Conservation (phyloP, 2,888 invertebrate genomes). For the Amphipoea lucens region DNA sequence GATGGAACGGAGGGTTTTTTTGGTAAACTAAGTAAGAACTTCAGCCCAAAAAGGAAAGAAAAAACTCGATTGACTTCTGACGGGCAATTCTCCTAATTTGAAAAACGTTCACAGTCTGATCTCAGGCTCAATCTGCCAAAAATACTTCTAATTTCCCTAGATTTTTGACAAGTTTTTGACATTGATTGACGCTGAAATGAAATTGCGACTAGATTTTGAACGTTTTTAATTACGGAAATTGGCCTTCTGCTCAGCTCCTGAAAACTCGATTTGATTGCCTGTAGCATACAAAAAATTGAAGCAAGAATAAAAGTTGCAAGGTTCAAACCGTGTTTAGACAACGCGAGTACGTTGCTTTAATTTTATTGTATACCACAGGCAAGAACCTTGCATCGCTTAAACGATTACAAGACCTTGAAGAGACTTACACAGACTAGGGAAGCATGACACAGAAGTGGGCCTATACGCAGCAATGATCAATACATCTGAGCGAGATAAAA, state of each 20-base stretch:
- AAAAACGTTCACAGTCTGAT: no score
- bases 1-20: not conserved
- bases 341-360: not conserved
- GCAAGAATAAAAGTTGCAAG: not conserved
- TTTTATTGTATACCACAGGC: not conserved
- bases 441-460: not conserved
- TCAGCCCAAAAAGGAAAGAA: not conserved
- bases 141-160: no score
- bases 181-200: no score
- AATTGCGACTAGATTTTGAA: no score
- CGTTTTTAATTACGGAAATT: no score
- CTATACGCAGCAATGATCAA: not conserved
- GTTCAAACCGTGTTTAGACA: not conserved
- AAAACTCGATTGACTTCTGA: not conserved
- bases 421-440: not conserved
- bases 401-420: not conserved
- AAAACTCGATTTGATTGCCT: not conserved
- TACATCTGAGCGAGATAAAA: slow-evolving; percentile 20
- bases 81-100: no score
- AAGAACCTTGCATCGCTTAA: not conserved
- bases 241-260: no score
- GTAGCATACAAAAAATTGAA: not conserved
- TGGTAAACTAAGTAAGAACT: not conserved
- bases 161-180: no score
- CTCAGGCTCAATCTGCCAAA: no score